Base-by-base conservation (phyloP, 2,888 invertebrate genomes). In the Xestia rhomboidea region DNA sequence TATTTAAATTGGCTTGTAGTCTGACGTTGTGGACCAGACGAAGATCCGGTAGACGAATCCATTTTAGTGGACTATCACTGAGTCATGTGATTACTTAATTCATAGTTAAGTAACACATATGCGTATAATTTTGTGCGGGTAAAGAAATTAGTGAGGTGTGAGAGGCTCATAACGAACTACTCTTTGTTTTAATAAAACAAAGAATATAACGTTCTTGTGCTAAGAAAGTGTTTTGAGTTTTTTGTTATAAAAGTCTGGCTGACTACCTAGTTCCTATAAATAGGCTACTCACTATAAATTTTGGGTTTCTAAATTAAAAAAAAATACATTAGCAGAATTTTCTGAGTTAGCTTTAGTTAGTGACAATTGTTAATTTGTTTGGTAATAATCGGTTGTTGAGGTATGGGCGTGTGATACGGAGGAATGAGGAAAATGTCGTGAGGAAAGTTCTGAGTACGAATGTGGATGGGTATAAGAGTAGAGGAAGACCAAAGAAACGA, bases 61-160 rank as follows among this genome's bases (percentile, higher is more conserved):
- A 46, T 64, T 77, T 49, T 10, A 34, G 30, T 44, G 34, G 4
- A 71, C 57, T 62, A 62, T 34, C 34, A n/a, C 72, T 81, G 64
- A 77, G 24, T 77, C 71, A 82, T 49, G 51, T n/a, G 38, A 63
- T 69, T 82, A 69, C 77, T 77, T 66, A 69, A 82, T 57, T n/a
- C 41, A 10, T 15, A 60, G 57, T 79, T 66, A 81, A 74, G 64
- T 81, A 79, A 68, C 44, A 60, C 64, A 60, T 79, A 62, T 10
- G n/a, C 51, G 30, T 38, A 4, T 73, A 79, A 79, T 44, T 51
- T 64, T 78, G 34, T 62, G 44, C 51, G 57, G n/a, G 30, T 38
- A 15, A 54, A n/a, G 30, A 49, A 78, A 78, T 57, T 13, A 57
- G 15, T 70, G 46, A 54, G 7, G 54, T 66, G 41, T 66, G 27